A percentile compares a stretch with the other conserved stretches of the same genome.
Conservation (phyloP, 2,797 vertebrate species). For the Molossus alvarezi region DNA sequence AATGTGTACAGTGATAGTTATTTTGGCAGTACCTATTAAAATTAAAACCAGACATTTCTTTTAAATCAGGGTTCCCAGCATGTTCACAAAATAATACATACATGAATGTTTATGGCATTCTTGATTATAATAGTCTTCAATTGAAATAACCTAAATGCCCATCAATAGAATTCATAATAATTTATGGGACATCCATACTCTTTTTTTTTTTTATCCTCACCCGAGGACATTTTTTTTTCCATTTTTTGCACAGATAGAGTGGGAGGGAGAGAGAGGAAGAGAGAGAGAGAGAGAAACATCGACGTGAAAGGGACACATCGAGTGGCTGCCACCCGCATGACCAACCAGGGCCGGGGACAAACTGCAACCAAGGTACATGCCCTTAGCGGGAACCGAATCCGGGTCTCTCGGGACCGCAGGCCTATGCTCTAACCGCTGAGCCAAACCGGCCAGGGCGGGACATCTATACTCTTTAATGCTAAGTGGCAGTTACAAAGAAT, state of each 20-base stretch:
- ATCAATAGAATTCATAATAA: not conserved
- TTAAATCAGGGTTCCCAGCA: not conserved
- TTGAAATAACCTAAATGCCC: not conserved
- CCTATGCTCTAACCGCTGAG: too few relatives aligned
- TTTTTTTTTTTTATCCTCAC: not conserved
- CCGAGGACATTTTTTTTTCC: too few relatives aligned
- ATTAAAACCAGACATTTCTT: constrained; percentile 4
- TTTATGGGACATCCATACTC: not conserved
- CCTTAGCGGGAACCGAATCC: too few relatives aligned
- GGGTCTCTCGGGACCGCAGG: too few relatives aligned
- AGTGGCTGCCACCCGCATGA: too few relatives aligned
- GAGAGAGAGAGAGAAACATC: too few relatives aligned
- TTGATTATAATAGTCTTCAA: not conserved
- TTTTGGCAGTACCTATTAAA: not conserved
- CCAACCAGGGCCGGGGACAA: too few relatives aligned
- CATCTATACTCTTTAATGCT: not conserved
- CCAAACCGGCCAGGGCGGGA: not conserved
- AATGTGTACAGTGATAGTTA: not conserved
- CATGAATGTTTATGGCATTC: not conserved
- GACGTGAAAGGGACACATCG: too few relatives aligned
- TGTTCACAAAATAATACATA: not conserved
- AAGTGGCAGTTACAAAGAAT: not conserved
- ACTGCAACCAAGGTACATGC: too few relatives aligned
- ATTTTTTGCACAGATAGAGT: too few relatives aligned
- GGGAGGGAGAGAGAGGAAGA: too few relatives aligned